A percentile compares a stretch with the other conserved stretches of the same genome.
Conservation (phyloP, 1,140 invertebrate genomes). For the Aradophagus sp. region DNA sequence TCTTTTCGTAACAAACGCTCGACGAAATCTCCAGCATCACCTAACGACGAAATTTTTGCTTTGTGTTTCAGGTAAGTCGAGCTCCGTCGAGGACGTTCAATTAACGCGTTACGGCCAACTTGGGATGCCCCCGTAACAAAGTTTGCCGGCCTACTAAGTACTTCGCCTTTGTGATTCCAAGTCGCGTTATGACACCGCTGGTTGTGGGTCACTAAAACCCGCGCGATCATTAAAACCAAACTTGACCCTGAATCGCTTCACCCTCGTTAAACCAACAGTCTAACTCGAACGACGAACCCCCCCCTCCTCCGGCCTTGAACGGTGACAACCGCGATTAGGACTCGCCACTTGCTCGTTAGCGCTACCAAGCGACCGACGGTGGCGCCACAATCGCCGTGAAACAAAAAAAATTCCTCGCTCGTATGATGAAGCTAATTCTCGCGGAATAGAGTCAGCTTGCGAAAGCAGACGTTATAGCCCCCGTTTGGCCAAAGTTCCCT, state of each 20-base stretch:
- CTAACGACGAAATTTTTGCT: slow-evolving; percentile 23
- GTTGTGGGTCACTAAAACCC: slow-evolving; percentile 47
- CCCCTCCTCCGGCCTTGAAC: too few relatives aligned
- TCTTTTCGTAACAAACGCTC: too few relatives aligned
- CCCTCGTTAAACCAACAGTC: slow-evolving; percentile 8
- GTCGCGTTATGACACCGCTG: slow-evolving; percentile 52
- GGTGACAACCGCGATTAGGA: too few relatives aligned
- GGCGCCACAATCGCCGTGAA: too few relatives aligned
- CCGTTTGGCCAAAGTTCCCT: too few relatives aligned
- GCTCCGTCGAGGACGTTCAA: slow-evolving; percentile 32
- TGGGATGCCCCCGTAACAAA: slow-evolving; percentile 39
- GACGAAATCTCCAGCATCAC: too few relatives aligned
- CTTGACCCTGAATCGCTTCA: slow-evolving; percentile 42
- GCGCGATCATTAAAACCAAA: slow-evolving; percentile 48
- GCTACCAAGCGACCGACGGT: too few relatives aligned
- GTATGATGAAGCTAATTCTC: too few relatives aligned
- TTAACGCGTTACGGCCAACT: slow-evolving; percentile 42
- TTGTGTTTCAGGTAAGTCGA: slow-evolving; percentile 40
- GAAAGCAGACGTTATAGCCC: too few relatives aligned
- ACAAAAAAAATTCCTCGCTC: too few relatives aligned
- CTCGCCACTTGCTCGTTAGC: too few relatives aligned
- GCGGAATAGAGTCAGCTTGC: too few relatives aligned
- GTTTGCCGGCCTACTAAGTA: slow-evolving; percentile 49
- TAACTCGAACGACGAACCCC: slow-evolving; percentile 1
- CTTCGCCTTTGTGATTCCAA: slow-evolving; percentile 51